phyloP scores from a whole-genome alignment of 2,797 vertebrate genomes.

The Parauchenoglanis ngamensis region DNA sequence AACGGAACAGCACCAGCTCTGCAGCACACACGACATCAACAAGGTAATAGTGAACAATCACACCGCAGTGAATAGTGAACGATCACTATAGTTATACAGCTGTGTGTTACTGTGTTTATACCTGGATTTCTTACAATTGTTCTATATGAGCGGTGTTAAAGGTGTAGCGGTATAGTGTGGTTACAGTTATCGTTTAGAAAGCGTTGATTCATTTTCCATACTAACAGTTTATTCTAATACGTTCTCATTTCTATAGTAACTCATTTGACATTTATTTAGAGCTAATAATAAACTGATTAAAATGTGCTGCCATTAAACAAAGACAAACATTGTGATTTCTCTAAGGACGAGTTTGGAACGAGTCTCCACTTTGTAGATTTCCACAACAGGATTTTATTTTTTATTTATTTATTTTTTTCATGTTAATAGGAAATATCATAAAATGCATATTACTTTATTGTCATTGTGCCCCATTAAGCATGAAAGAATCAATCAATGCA shows the following conservation, averaged over 20 bases:
- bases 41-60: slow-evolving; percentile 74
- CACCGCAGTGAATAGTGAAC: no score
- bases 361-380: not conserved
- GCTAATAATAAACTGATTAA: not conserved
- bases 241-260: not conserved
- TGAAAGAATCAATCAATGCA: not conserved
- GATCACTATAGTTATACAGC: not conserved
- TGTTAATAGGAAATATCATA: not conserved
- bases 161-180: no score
- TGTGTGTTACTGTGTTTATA: not conserved
- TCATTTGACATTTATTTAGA: not conserved
- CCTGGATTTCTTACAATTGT: not conserved
- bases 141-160: not conserved
- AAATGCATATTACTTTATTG: not conserved
- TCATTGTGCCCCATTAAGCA: not conserved
- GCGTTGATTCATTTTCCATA: no score
- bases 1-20: slow-evolving; percentile 90
- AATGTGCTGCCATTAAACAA: not conserved
- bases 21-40: slow-evolving; percentile 75
- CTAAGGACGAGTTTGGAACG: not conserved
- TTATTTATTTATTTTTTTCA: not conserved
- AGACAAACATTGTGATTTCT: not conserved
- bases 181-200: no score
- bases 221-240: not conserved
- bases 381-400: not conserved